phyloP scores from a whole-genome alignment of 2,888 invertebrate species.

The Stomorhina lunata region DNA sequence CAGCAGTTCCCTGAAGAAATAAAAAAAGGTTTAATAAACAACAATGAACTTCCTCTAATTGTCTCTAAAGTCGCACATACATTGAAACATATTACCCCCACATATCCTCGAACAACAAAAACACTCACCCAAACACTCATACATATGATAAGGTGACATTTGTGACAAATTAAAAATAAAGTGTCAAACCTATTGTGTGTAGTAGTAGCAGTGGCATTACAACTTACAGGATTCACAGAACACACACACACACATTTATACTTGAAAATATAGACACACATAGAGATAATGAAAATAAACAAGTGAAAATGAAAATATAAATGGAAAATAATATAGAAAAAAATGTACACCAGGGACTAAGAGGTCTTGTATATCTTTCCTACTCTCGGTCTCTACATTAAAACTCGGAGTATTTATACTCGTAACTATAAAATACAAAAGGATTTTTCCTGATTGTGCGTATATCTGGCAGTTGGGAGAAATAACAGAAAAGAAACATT shows the following conservation, averaged over 20 bases:
- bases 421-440: conserved; percentile 12
- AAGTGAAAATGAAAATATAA: conserved; percentile 61
- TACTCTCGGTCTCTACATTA: conserved; percentile 19
- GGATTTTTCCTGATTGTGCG: conserved; percentile 20
- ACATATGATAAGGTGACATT: conserved; percentile 59
- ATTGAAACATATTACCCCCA: conserved; percentile 8
- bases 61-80: background rate
- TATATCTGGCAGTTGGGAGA: background rate
- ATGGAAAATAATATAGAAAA: conserved; percentile 47
- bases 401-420: background rate
- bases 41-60: conserved; percentile 53
- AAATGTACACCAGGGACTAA: conserved; percentile 23
- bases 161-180: conserved; percentile 69
- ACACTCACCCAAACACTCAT: background rate
- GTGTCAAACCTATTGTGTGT: conserved; percentile 67
- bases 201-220: too few species aligned
- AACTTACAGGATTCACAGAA: too few species aligned
- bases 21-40: conserved; percentile 57
- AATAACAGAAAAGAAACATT: background rate
- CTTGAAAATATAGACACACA: background rate
- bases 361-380: background rate
- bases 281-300: conserved; percentile 43
- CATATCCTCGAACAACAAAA: background rate
- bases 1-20: conserved; percentile 37
- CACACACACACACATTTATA: too few species aligned